Base-by-base conservation (phyloP, 2,797 vertebrate species). In the Gymnopithys bicolor region DNA sequence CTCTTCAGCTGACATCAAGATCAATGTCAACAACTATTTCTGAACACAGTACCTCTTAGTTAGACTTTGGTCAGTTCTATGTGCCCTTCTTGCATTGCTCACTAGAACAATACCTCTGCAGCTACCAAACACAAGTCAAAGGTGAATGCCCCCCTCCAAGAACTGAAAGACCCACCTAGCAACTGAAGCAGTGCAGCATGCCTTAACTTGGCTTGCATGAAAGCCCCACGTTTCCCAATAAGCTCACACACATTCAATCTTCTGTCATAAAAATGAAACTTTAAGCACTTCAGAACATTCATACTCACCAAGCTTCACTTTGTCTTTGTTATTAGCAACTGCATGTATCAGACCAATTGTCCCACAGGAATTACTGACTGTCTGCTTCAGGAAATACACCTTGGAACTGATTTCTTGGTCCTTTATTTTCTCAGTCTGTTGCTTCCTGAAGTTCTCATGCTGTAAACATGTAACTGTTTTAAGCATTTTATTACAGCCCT, bases 351-450 rank as follows among this genome's bases (percentile, higher is more conserved):
- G 96, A 19, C 99, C 99, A 10, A 99, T 97, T n/a, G 99, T 99
- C 17, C 99, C 99, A 77, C 99, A 99, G 14, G 99, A 99, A 98
- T 99, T 99, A 58, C 97, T 98, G 19, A 98, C 98, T 0, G 98
- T 99, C 98, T 99, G 99, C 96, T 98, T 99, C 97, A 99, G 94
- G 97, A 99, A 99, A 97, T 99, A 99, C 27, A 99, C 97, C 39
- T 98, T 98, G n/a, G 98, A 94, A 58, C 96, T 97, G 25, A 98
- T 87, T 83, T 98, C 97, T 78, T 98, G 97, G 14, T 94, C 97
- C 51, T 97, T 98, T 83, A 99, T 97, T 81, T 98, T 98, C 89
- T 98, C 98, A 9, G 97, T 97, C 97, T 99, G 99, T 79, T 98
- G 98, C 95, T 98, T 96, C 87, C 99, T 98, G 97, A 99, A 99